phyloP scores from a whole-genome alignment of 1,140 invertebrate genomes.

The Cataglyphis hispanica region DNA sequence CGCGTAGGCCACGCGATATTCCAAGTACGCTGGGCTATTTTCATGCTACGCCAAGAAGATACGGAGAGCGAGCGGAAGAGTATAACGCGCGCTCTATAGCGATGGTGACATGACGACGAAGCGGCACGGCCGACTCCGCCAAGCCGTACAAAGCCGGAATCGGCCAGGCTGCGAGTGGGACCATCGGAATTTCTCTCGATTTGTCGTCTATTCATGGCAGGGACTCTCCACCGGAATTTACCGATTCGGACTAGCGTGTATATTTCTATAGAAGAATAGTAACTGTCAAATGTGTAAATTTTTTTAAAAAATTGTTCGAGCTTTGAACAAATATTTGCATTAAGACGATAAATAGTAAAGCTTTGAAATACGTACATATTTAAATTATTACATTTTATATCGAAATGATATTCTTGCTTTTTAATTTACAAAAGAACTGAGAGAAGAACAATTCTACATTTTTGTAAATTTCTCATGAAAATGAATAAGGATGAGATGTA shows the following conservation, averaged over 20 bases:
- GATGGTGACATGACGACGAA: slow-evolving; percentile 54
- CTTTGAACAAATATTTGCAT: background rate
- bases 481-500: background rate
- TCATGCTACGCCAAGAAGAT: slow-evolving; percentile 76
- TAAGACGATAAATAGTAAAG: background rate
- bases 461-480: background rate
- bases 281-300: background rate
- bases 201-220: slow-evolving; percentile 45
- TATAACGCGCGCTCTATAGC: slow-evolving; percentile 49
- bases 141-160: slow-evolving; percentile 67
- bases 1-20: slow-evolving; percentile 77
- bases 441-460: background rate
- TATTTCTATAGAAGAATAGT: background rate
- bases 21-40: slow-evolving; percentile 78
- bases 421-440: background rate
- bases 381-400: background rate
- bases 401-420: background rate
- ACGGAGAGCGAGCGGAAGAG: slow-evolving; percentile 48
- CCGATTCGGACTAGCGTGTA: background rate
- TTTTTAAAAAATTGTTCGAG: background rate
- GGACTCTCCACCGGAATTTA: slow-evolving; percentile 20
- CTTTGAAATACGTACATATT: background rate
- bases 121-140: slow-evolving; percentile 31
- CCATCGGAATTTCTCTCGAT: slow-evolving; percentile 64
- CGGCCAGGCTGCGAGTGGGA: slow-evolving; percentile 46